Evolutionary conservation across 2,888 invertebrate genomes (phyloP).

Genomic region (Elegia similella): DNA sequence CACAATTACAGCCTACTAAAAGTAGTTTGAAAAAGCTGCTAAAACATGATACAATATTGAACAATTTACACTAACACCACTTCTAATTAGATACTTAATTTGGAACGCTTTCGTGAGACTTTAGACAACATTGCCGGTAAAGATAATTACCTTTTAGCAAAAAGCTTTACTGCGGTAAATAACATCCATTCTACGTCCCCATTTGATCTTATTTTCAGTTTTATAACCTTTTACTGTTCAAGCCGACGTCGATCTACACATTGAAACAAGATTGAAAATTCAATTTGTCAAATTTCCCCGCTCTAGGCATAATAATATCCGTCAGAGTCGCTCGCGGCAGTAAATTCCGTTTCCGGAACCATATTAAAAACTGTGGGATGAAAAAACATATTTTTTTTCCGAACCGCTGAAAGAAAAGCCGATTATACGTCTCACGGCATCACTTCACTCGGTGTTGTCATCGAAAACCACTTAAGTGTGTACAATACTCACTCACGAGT

Average conservation of each 20-base stretch:
- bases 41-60: too few relatives aligned
- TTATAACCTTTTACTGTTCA: background rate
- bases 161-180: background rate
- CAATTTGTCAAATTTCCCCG: slow-evolving; percentile 49
- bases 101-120: background rate
- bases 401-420: slow-evolving; percentile 40
- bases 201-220: background rate
- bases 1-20: too few relatives aligned
- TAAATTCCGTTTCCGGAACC: slow-evolving; percentile 45
- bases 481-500: slow-evolving; percentile 24
- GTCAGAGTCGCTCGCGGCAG: slow-evolving; percentile 30
- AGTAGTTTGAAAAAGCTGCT: too few relatives aligned
- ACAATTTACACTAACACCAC: background rate
- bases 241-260: background rate
- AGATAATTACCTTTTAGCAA: background rate
- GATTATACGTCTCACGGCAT: slow-evolving; percentile 42
- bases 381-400: slow-evolving; percentile 41
- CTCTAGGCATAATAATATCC: slow-evolving; percentile 50
- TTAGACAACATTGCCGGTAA: background rate
- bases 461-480: slow-evolving; percentile 38
- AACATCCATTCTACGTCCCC: background rate
- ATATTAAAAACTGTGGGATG: slow-evolving; percentile 45
- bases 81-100: background rate
- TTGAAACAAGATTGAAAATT: slow-evolving; percentile 52
- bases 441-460: slow-evolving; percentile 25